These are phyloP conservation scores for Etheostoma spectabile DNA, from an alignment of 2,113 vertebrate species.

Conservation along the genomic window DNA sequence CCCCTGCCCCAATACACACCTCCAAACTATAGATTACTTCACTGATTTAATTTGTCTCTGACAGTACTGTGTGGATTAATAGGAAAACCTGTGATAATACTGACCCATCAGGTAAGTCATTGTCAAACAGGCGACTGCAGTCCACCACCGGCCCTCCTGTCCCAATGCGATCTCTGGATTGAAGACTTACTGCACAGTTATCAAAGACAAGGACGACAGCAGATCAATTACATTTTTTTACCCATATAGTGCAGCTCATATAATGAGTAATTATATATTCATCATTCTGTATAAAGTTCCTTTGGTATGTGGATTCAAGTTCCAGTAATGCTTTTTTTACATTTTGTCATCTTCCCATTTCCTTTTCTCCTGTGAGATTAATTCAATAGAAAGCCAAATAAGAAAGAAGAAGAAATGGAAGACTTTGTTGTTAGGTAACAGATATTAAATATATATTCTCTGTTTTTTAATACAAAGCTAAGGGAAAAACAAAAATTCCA, in stretches of 20 bases:
- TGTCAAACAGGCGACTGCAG: slow-evolving; percentile 96
- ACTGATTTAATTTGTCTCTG: not conserved
- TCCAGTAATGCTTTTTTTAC: not conserved
- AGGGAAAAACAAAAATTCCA: not conserved
- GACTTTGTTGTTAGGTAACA: not conserved
- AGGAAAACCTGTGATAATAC: slow-evolving; percentile 59
- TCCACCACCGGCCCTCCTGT: slow-evolving; percentile 95
- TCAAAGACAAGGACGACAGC: slow-evolving; percentile 13
- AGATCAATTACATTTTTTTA: slow-evolving; percentile 6
- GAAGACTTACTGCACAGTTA: slow-evolving; percentile 90
- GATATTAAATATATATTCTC: not conserved
- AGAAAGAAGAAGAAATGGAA: not conserved
- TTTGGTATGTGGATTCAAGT: not conserved
- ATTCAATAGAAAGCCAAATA: not conserved
- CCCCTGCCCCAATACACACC: not conserved
- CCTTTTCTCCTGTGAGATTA: not conserved
- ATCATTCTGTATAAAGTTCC: not conserved
- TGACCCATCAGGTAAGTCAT: slow-evolving; percentile 96
- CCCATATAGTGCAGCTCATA: not conserved
- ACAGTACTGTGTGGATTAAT: not conserved
- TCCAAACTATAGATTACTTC: not conserved
- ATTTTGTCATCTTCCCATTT: not conserved
- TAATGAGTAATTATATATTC: not conserved
- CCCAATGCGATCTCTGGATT: slow-evolving; percentile 96
- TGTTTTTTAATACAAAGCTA: not conserved